phyloP scores from a whole-genome alignment of 2,888 invertebrate genomes.

The Urechis unicinctus region DNA sequence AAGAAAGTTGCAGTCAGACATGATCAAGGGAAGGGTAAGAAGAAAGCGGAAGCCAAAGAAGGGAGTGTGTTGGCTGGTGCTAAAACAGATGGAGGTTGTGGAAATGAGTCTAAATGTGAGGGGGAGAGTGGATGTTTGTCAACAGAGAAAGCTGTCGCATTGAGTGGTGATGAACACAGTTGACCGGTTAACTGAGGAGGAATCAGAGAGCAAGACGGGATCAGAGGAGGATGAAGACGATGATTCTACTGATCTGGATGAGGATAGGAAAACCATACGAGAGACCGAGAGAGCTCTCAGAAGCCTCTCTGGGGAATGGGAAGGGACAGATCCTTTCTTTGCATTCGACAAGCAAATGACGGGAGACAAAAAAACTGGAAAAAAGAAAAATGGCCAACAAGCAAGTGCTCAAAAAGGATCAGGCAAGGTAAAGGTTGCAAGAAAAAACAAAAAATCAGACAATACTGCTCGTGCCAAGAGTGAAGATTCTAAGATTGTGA shows the following conservation, averaged over 20 bases:
- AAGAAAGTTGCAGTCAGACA: too few relatives aligned
- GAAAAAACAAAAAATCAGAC: too few relatives aligned
- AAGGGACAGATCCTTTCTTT: slow-evolving; percentile 21
- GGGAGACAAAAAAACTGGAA: not conserved
- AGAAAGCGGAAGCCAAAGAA: not conserved
- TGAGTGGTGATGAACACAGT: not conserved
- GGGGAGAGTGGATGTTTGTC: not conserved
- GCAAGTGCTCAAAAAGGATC: not conserved
- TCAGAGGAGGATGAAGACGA: slow-evolving; percentile 11
- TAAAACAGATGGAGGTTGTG: not conserved
- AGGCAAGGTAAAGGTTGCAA: not conserved
- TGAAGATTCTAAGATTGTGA: too few relatives aligned
- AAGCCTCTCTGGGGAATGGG: slow-evolving; percentile 73
- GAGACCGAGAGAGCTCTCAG: slow-evolving; percentile 84
- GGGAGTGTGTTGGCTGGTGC: not conserved
- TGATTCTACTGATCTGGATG: slow-evolving; percentile 62
- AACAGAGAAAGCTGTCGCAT: not conserved
- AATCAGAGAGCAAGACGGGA: too few relatives aligned
- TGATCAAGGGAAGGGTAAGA: not conserved
- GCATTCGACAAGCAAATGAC: not conserved
- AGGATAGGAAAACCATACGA: slow-evolving; percentile 65
- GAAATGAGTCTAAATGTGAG: not conserved
- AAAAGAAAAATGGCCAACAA: slow-evolving; percentile 2
- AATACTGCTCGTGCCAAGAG: too few relatives aligned
- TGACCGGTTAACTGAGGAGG: slow-evolving; percentile 2